phyloP scores from a whole-genome alignment of 2,113 vertebrate species.

The Ictalurus punctatus region DNA sequence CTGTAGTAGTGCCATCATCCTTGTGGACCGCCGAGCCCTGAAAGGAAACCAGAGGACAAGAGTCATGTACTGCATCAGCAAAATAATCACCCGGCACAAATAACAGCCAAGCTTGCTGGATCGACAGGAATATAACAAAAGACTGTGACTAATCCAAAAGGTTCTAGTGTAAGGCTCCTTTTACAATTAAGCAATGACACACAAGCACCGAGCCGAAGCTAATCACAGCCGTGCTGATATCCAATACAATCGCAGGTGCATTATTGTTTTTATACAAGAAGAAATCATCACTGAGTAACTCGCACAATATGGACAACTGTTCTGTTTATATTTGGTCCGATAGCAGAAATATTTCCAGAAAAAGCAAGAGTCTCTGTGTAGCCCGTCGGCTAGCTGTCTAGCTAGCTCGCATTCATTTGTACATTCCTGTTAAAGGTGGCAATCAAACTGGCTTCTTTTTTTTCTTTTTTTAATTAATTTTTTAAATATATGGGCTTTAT shows the following conservation, averaged over 20 bases:
- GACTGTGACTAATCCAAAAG: background rate
- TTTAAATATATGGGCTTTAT: background rate
- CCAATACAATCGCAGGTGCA: background rate
- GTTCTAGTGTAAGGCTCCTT: background rate
- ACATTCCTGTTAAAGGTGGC: background rate
- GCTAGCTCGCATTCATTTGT: background rate
- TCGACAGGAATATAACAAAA: background rate
- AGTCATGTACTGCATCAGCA: background rate
- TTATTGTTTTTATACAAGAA: background rate
- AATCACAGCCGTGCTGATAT: background rate
- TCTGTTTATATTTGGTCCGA: background rate
- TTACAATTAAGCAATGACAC: background rate
- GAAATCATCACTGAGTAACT: background rate
- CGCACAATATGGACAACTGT: background rate
- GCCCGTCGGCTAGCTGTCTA: background rate
- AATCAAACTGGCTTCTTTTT: background rate
- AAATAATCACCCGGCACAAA: background rate
- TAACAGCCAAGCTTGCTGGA: background rate
- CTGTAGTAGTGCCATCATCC: constrained; percentile 15
- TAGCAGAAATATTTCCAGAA: background rate
- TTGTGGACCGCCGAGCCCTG: constrained; percentile 12
- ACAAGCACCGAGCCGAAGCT: background rate
- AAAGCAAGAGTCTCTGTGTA: background rate
- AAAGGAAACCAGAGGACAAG: constrained; percentile 36
- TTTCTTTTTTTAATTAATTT: no score